A percentile compares a stretch with the other conserved stretches of the same genome.
Evolutionary conservation across 2,113 vertebrate species (phyloP).

Genomic region (Holacanthus passer): DNA sequence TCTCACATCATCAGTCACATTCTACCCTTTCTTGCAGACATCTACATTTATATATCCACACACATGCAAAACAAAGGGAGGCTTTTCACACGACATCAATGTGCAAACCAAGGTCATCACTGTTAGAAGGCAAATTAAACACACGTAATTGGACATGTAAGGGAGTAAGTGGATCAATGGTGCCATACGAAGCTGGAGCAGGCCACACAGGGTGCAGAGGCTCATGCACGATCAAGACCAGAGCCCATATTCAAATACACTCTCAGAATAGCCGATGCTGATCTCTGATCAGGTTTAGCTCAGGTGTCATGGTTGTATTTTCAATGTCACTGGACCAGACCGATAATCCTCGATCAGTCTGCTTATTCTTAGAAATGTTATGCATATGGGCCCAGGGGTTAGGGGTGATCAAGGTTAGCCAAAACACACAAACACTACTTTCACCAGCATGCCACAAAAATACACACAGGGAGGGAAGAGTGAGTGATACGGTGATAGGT

Average conservation of each 20-base stretch:
- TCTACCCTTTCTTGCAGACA: constrained; percentile 81
- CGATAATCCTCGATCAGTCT: constrained; percentile 65
- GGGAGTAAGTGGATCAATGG: constrained; percentile 75
- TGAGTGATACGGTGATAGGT: constrained; percentile 62
- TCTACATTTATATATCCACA: constrained; percentile 82
- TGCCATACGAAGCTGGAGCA: constrained; percentile 70
- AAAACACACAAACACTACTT: constrained; percentile 68
- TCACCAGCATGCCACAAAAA: constrained; percentile 88
- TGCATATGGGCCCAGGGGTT: constrained; percentile 75
- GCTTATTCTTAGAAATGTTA: constrained; percentile 68
- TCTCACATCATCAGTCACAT: constrained; percentile 46
- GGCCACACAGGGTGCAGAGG: constrained; percentile 54
- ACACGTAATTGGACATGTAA: constrained; percentile 77
- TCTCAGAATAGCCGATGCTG: constrained; percentile 66
- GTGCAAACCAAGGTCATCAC: constrained; percentile 88
- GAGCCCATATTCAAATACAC: constrained; percentile 73
- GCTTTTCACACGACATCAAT: constrained; percentile 83
- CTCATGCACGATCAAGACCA: constrained; percentile 76
- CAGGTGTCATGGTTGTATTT: constrained; percentile 34
- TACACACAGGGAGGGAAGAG: constrained; percentile 75
- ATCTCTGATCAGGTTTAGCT: constrained; percentile 70
- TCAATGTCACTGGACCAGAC: constrained; percentile 63
- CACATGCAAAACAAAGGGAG: constrained; percentile 89
- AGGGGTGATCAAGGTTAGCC: constrained; percentile 80
- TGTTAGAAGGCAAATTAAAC: constrained; percentile 77